Percentiles rank a stretch among this genome's conserved stretches.
Evolutionary conservation across 2,888 invertebrate genomes (phyloP).

Genomic region (Pandemis cinnamomeana): DNA sequence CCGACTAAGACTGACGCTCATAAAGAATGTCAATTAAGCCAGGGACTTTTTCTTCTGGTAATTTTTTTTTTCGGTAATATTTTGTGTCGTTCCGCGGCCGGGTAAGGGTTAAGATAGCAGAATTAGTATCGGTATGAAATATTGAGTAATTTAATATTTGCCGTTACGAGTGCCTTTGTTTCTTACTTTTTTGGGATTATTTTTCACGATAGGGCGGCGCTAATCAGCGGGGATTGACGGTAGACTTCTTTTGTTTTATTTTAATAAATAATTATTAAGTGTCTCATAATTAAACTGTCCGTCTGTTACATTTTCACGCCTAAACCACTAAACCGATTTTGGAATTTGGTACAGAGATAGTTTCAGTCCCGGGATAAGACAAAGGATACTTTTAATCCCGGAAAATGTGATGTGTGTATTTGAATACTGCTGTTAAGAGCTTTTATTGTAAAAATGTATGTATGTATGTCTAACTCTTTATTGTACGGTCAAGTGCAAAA

Average conservation of each 20-base stretch:
- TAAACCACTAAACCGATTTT: no score
- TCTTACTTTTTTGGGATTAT: conserved; percentile 35
- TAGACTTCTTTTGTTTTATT: background rate
- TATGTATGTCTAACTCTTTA: no score
- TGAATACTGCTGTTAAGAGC: no score
- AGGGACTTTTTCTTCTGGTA: conserved; percentile 75
- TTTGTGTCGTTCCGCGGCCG: conserved; percentile 78
- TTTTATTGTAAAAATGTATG: no score
- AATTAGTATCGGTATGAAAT: conserved; percentile 85
- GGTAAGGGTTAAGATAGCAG: conserved; percentile 83
- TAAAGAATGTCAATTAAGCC: conserved; percentile 85
- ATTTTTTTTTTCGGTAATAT: conserved; percentile 59
- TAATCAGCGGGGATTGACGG: conserved; percentile 47
- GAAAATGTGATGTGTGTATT: no score
- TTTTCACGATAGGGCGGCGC: conserved; percentile 43
- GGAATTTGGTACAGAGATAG: no score
- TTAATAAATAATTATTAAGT: no score
- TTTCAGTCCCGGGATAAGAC: no score
- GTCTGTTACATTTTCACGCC: no score
- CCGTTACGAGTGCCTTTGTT: conserved; percentile 47
- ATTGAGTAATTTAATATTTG: conserved; percentile 84
- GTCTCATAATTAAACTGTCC: no score
- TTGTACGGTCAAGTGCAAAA: no score
- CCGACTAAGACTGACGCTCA: conserved; percentile 83
- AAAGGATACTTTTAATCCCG: no score